Base-by-base conservation (phyloP, 2,888 invertebrate genomes). In the Hermaeophaga mercurialis region DNA sequence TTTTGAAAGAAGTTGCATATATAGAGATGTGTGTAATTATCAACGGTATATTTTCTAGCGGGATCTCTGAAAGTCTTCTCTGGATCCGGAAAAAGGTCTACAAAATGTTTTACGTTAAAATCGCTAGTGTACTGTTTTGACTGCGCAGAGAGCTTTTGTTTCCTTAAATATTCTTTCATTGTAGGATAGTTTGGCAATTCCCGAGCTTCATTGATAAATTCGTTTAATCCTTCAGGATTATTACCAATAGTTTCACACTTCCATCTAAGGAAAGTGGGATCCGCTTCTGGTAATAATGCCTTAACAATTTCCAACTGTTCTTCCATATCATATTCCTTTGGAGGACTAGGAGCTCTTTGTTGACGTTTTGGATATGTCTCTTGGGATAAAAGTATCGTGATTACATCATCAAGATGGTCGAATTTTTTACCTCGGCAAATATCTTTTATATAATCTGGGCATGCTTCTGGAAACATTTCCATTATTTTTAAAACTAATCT, bases 41-140 rank as follows among this genome's bases (percentile, higher is more conserved):
- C 54, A 3, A 54, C 36, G 1, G 39, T 2, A n/a, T 43, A 15
- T 1, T 9, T 61, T 34, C 70, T 55, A 6, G 63, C 57, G 1
- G 64, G 58, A 59, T 69, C 65, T 3, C 49, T 50, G 38, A 72
- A 71, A 4, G 66, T 60, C 19, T 59, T 31, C 31, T 73, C 66
- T 1, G 81, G 81, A 65, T 81, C 74, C 1, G 80, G 80, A 63
- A 80, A 78, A 28, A 78, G 60, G 48, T 77, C 69, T 1, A 81
- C 57, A 66, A 80, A 82, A n/a, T 78, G 67, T 56, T 75, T 66
- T 0, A 80, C 68, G 31, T 73, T 65, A 48, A 82, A 82, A 2
- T 78, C 73, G 0, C 68, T 70, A 0, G 76, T 79, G 54, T 80
- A 80, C 22, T 78, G 75, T 46, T 71, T 72, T 33, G 75, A 74